A percentile compares a stretch with the other conserved stretches of the same genome.
Evolutionary conservation across 1,140 invertebrate species (phyloP).

Genomic region (Heliconius melpomene): DNA sequence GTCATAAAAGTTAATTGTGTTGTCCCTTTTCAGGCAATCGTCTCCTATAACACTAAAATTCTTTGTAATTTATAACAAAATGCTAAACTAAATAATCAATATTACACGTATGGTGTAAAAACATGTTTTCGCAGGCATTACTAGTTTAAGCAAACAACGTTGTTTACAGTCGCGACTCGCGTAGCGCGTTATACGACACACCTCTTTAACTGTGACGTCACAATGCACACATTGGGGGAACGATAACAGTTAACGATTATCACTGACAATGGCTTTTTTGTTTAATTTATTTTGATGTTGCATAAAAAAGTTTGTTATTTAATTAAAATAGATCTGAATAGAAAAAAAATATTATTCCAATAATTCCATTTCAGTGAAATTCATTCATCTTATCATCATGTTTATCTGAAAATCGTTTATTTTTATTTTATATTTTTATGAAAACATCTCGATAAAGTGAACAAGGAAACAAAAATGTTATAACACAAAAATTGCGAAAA

Average conservation of each 20-base stretch:
- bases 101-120: background rate
- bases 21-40: no score
- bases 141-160: background rate
- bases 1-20: no score
- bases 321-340: no score
- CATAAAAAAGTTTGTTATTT: no score
- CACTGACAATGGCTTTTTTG: background rate
- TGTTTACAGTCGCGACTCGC: background rate
- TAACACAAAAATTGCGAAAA: no score
- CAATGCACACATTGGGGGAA: background rate
- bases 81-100: background rate
- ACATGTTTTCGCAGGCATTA: conserved; percentile 3
- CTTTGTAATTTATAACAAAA: background rate
- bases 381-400: no score
- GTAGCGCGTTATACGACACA: conserved; percentile 13
- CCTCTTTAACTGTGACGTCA: conserved; percentile 11
- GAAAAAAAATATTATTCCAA: no score
- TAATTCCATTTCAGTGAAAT: no score
- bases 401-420: no score
- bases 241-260: background rate
- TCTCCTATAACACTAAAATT: background rate
- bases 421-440: no score
- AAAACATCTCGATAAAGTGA: no score
- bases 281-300: background rate
- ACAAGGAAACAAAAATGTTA: no score